phyloP scores from a whole-genome alignment of 1,140 invertebrate genomes.

The Drosophila pandora region DNA sequence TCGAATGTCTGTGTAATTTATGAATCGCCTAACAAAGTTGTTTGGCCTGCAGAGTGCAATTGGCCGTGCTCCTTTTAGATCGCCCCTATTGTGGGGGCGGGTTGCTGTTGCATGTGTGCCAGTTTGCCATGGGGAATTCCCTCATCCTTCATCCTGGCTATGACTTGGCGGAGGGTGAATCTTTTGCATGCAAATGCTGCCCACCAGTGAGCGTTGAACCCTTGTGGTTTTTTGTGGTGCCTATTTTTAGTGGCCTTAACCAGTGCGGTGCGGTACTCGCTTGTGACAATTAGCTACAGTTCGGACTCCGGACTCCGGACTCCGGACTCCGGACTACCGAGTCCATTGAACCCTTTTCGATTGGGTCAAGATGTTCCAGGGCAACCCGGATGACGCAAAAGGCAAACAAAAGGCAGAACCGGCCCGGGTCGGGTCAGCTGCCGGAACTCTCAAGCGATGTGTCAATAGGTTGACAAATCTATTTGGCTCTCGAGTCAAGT shows the following conservation, averaged over 20 bases:
- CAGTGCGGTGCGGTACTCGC: not conserved
- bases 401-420: constrained; percentile 5
- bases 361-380: constrained; percentile 42
- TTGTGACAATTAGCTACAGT: constrained; percentile 57
- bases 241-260: constrained; percentile 47
- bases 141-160: constrained; percentile 17
- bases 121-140: constrained; percentile 33
- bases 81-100: not conserved
- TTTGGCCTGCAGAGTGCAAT: constrained; percentile 60
- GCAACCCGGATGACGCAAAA: constrained; percentile 49
- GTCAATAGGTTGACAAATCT: constrained; percentile 65
- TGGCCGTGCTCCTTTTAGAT: constrained; percentile 9
- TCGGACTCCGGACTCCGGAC: not conserved
- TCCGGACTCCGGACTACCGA: constrained; percentile 4
- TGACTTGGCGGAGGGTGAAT: constrained; percentile 51
- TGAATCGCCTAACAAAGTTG: constrained; percentile 60
- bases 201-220: constrained; percentile 48
- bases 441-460: constrained; percentile 55
- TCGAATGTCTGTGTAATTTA: constrained; percentile 59
- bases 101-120: constrained; percentile 70
- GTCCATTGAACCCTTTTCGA: constrained; percentile 72
- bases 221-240: constrained; percentile 28
- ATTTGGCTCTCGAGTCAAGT: constrained; percentile 40
- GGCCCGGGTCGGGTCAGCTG: constrained; percentile 50
- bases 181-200: constrained; percentile 59